Evolutionary conservation across 2,113 vertebrate genomes (phyloP).

Genomic region (Cheirogaleus medius): DNA sequence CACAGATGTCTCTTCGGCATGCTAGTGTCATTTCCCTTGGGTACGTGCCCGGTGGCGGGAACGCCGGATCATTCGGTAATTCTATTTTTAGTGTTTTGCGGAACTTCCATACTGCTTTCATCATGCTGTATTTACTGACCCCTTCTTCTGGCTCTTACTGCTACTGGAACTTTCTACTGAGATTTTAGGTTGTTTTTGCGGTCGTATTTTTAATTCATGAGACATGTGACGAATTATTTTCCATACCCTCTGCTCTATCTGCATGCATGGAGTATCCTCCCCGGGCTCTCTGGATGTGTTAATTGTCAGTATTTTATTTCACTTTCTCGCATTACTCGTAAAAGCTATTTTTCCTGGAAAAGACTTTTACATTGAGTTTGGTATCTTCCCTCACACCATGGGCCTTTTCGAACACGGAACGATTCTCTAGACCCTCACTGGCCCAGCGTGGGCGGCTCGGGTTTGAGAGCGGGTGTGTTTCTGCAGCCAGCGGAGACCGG

Average conservation of each 20-base stretch:
- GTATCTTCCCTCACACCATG: rapidly evolving
- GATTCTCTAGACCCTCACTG: no score
- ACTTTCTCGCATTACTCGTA: background rate
- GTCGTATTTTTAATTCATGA: background rate
- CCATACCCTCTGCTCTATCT: background rate
- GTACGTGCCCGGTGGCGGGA: background rate
- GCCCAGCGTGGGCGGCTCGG: rapidly evolving
- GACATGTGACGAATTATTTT: background rate
- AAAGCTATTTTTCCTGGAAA: background rate
- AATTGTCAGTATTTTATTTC: background rate
- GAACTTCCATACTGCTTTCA: background rate
- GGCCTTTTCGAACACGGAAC: rapidly evolving
- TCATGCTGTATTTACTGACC: background rate
- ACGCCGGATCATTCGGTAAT: background rate
- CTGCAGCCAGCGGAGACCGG: rapidly evolving
- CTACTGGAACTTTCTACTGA: background rate
- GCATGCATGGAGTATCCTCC: background rate
- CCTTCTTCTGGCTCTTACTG: background rate
- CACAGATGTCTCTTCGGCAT: rapidly evolving
- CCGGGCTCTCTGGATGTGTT: background rate
- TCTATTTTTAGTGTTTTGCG: background rate
- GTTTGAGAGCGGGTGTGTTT: rapidly evolving
- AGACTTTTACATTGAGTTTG: background rate
- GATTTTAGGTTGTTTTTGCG: background rate
- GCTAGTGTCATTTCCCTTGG: background rate